phyloP scores from a whole-genome alignment of 1,140 invertebrate genomes.

The Trissolcus basalis region DNA sequence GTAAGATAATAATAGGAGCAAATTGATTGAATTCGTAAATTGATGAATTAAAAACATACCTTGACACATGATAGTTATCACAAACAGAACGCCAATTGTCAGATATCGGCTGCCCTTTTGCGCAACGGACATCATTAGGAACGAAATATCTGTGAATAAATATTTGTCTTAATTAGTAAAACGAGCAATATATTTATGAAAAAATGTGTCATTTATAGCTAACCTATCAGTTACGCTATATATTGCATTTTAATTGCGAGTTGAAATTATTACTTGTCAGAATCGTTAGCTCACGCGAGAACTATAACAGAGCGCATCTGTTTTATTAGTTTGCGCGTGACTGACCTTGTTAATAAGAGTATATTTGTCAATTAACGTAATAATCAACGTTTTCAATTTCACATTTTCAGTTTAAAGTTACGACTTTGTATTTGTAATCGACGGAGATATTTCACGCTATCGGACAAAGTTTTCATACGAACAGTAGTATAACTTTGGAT shows the following conservation, averaged over 20 bases:
- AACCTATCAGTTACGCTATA: neutral
- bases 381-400: conserved; percentile 39
- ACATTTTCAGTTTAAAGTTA: conserved; percentile 17
- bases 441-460: too few relatives aligned
- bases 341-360: conserved; percentile 52
- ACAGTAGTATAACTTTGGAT: too few relatives aligned
- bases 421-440: neutral
- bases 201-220: neutral
- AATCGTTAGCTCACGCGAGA: conserved; percentile 49
- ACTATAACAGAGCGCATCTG: conserved; percentile 44
- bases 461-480: too few relatives aligned
- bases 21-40: too few relatives aligned
- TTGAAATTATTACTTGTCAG: conserved; percentile 50
- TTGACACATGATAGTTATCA: conserved; percentile 75
- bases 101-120: conserved; percentile 69
- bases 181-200: conserved; percentile 10
- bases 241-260: conserved; percentile 49
- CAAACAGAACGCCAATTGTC: conserved; percentile 73
- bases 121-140: conserved; percentile 66
- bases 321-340: conserved; percentile 50
- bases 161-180: conserved; percentile 25
- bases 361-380: conserved; percentile 49
- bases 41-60: conserved; percentile 53
- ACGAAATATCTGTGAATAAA: conserved; percentile 41
- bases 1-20: too few relatives aligned